Evolutionary conservation across 2,888 invertebrate genomes (phyloP).

Genomic region (Pemphredon lugubris): DNA sequence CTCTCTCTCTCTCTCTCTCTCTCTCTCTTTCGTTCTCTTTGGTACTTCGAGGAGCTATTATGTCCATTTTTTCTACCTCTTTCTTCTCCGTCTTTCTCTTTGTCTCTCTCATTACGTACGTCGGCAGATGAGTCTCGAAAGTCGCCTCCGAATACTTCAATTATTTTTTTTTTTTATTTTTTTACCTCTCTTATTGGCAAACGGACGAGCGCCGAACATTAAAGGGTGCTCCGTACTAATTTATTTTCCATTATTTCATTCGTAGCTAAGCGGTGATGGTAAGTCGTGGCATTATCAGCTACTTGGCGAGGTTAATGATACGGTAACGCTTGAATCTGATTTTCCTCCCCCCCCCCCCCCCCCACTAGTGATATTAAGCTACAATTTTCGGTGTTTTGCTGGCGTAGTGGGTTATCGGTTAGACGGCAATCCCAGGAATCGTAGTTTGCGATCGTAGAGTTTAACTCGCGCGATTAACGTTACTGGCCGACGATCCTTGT

Average conservation of each 20-base stretch:
- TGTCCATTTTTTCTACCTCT: slow-evolving; percentile 1
- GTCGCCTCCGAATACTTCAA: slow-evolving; percentile 17
- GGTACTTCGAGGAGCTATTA: slow-evolving; percentile 29
- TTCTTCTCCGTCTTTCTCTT: neutral
- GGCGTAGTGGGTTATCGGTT: slow-evolving; percentile 48
- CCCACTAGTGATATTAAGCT: too few species aligned
- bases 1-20: slow-evolving; percentile 18
- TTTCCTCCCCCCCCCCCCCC: neutral
- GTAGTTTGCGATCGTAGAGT: slow-evolving; percentile 47
- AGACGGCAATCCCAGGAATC: slow-evolving; percentile 39
- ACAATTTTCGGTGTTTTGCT: slow-evolving; percentile 35
- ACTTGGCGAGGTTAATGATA: slow-evolving; percentile 43
- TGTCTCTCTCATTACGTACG: too few species aligned
- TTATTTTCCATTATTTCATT: slow-evolving; percentile 12
- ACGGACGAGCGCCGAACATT: neutral
- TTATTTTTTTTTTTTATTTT: slow-evolving; percentile 14
- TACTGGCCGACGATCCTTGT: slow-evolving; percentile 34
- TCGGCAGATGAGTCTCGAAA: slow-evolving; percentile 13
- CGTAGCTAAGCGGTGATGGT: slow-evolving; percentile 1
- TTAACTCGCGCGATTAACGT: slow-evolving; percentile 47
- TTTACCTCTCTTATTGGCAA: slow-evolving; percentile 13
- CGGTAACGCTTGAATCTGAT: slow-evolving; percentile 18
- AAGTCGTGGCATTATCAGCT: slow-evolving; percentile 26
- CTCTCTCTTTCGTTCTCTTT: slow-evolving; percentile 27
- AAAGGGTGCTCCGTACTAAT: slow-evolving; percentile 8